phyloP scores from a whole-genome alignment of 2,113 vertebrate genomes.

The Paracyprichromis sp. region DNA sequence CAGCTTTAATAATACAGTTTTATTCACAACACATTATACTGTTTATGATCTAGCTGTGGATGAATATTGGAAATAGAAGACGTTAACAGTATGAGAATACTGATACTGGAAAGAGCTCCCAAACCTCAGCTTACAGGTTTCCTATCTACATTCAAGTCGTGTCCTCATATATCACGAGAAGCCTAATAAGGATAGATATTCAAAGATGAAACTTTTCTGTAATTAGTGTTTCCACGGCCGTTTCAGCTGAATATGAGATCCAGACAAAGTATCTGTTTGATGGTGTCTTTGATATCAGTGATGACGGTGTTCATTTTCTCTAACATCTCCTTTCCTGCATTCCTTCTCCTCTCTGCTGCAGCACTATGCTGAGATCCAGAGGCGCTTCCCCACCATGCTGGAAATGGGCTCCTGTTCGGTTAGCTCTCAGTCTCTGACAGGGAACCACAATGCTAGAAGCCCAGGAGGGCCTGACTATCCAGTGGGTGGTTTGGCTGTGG shows the following conservation, averaged over 20 bases:
- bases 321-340: not conserved
- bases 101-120: not conserved
- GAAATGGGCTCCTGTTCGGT: conserved; percentile 78
- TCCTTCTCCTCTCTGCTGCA: conserved; percentile 29
- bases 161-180: not conserved
- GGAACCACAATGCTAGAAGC: conserved; percentile 51
- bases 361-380: conserved; percentile 80
- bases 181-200: not conserved
- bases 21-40: not conserved
- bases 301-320: not conserved
- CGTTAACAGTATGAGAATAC: rapidly evolving
- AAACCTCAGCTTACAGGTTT: not conserved
- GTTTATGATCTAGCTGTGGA: not conserved
- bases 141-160: not conserved
- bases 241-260: not conserved
- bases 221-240: not conserved
- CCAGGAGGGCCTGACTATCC: conserved; percentile 1
- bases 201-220: not conserved
- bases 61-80: rapidly evolving
- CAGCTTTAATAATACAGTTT: not conserved
- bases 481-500: conserved; percentile 34
- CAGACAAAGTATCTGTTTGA: not conserved
- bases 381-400: conserved; percentile 74
- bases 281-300: not conserved
- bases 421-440: conserved; percentile 71